Evolutionary conservation across 2,888 invertebrate genomes (phyloP).

Genomic region (Cephus nigrinus): DNA sequence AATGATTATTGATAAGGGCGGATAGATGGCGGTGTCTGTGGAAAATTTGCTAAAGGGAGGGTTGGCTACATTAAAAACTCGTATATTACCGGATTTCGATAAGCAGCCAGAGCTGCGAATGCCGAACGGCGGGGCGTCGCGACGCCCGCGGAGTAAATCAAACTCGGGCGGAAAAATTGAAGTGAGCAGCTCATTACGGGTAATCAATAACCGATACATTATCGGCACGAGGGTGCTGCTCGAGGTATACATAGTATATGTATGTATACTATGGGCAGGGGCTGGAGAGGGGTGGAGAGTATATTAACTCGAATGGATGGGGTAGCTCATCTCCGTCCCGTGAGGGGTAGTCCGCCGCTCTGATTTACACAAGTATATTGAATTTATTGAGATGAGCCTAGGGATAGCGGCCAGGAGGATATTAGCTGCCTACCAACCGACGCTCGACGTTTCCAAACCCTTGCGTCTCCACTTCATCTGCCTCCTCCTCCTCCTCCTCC

Average conservation of each 20-base stretch:
- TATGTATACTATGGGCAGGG: conserved; percentile 6
- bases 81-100: conserved; percentile 13
- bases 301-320: conserved; percentile 20
- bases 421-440: conserved; percentile 64
- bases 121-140: conserved; percentile 17
- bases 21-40: conserved; percentile 17
- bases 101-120: conserved; percentile 17
- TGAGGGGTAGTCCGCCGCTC: conserved; percentile 32
- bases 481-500: too few species aligned
- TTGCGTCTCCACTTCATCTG: conserved; percentile 21
- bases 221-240: conserved; percentile 29
- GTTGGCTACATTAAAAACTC: conserved; percentile 10
- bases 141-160: conserved; percentile 12
- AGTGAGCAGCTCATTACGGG: conserved; percentile 51
- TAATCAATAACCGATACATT: conserved; percentile 62
- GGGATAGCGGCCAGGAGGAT: conserved; percentile 66
- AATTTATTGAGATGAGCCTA: conserved; percentile 67
- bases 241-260: too few species aligned
- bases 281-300: conserved; percentile 19
- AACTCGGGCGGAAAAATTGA: conserved; percentile 26
- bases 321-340: conserved; percentile 56
- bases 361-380: conserved; percentile 67
- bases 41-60: neutral
- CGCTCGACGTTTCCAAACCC: conserved; percentile 50
- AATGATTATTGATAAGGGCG: conserved; percentile 5